Percentiles rank a stretch among this genome's conserved stretches.
phyloP scores from a whole-genome alignment of 2,888 invertebrate genomes.

The Rhopalosiphum nymphaeae region DNA sequence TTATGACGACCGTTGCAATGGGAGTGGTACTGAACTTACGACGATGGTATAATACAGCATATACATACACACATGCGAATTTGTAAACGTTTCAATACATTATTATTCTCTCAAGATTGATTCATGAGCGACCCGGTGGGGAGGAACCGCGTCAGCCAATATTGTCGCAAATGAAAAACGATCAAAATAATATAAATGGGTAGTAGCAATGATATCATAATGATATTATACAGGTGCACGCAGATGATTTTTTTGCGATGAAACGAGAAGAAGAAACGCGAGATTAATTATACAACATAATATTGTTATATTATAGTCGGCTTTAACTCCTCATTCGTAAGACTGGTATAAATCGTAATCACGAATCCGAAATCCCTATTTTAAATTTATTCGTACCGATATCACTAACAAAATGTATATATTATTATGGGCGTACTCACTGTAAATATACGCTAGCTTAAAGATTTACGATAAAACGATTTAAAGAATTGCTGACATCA shows the following conservation, averaged over 20 bases:
- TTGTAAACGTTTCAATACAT: not conserved
- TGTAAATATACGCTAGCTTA: too few relatives aligned
- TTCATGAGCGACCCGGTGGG: not conserved
- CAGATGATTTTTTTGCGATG: not conserved
- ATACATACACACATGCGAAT: not conserved
- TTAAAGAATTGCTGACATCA: not conserved
- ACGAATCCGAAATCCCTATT: too few relatives aligned
- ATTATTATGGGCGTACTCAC: too few relatives aligned
- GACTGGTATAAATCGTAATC: too few relatives aligned
- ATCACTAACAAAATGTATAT: too few relatives aligned
- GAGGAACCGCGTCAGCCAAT: not conserved
- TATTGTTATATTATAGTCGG: too few relatives aligned
- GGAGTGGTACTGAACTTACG: not conserved
- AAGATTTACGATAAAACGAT: too few relatives aligned
- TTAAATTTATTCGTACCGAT: too few relatives aligned
- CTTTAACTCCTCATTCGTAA: too few relatives aligned
- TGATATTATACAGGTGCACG: not conserved
- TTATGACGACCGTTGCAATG: not conserved
- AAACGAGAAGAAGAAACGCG: not conserved
- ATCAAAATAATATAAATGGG: not conserved
- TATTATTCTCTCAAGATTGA: slow-evolving; percentile 17
- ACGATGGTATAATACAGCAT: not conserved
- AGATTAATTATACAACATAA: not conserved
- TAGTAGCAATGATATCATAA: not conserved
- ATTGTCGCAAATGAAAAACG: not conserved